Percentiles rank a stretch among this genome's conserved stretches.
Evolutionary conservation across 64 coral and sea anemone genomes (phyloP).

Genomic region (Stichodactyla helianthus): DNA sequence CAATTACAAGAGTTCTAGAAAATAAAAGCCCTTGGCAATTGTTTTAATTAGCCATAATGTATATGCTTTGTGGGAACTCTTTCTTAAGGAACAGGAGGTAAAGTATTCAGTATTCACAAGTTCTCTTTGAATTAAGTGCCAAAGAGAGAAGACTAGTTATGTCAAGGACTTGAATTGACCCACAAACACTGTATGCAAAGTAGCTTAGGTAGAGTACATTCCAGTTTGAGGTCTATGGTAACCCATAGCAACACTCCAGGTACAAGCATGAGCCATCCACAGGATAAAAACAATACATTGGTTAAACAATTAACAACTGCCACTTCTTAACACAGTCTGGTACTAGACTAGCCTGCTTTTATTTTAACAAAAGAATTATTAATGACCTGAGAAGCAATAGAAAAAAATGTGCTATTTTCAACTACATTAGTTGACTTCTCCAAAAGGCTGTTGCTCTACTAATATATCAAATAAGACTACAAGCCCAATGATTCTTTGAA

Average conservation of each 20-base stretch:
- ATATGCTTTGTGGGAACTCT: not conserved
- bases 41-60: not conserved
- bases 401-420: not conserved
- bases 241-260: conserved; percentile 5
- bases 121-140: conserved; percentile 4
- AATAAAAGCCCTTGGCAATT: not conserved
- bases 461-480: not conserved
- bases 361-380: not conserved
- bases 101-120: conserved; percentile 11
- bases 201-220: conserved; percentile 1
- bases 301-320: conserved; percentile 16
- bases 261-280: not conserved
- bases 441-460: not conserved
- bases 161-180: conserved; percentile 17
- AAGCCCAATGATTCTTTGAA: not conserved
- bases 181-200: conserved; percentile 15
- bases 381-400: not conserved
- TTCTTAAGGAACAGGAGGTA: not conserved
- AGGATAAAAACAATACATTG: not conserved
- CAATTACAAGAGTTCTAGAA: conserved; percentile 10
- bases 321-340: conserved; percentile 16
- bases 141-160: not conserved
- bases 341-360: conserved; percentile 1
- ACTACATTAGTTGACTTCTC: not conserved
- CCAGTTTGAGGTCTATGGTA: conserved; percentile 5